Base-by-base conservation (phyloP, 2,797 vertebrate species). In the Lepilemur septentrionalis region DNA sequence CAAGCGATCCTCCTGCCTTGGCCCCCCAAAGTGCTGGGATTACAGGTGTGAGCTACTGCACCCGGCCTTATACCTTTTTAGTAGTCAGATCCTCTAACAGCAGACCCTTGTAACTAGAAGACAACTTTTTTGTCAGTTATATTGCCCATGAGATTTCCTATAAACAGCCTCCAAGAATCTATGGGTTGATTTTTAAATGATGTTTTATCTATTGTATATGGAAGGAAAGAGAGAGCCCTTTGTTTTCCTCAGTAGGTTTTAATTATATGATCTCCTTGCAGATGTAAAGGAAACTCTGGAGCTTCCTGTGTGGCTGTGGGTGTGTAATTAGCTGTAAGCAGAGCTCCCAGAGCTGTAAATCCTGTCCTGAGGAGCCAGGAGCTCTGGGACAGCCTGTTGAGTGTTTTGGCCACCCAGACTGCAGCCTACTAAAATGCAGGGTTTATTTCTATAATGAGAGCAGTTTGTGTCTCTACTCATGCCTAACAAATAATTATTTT, bases 381-480 rank as follows among this genome's bases (percentile, higher is more conserved):
- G 30, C 55, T 10, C 43, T 46, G 48, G 28, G 23, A 87, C 41
- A 41, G 59, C 35, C 67, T 55, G 63, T 18, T 72, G 32, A 52
- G 65, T 41, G 5, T 73, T 57, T 46, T 11, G 35, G 65, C 81
- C 81, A 95, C 94, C 88, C 65, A 89, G 93, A 73, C 9, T 67
- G 28, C 91, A 97, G 97, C 96, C 92, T 97, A 55, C 86, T 73
- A 75, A 89, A 89, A 81, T 59, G 32, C 11, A 32, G 65, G 48
- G 25, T 38, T 79, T 81, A 4, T 85, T 88, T 32, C 65, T 92
- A 18, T 73, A 81, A 4, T 32, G 50, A 48, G 41, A 82, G 22
- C 70, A 4, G 10, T n/a, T 70, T 92, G 52, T 0, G 0, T 1
- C 3, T 57, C 67, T 93, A 69, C 69, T 73, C 48, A 46, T 35